phyloP scores from a whole-genome alignment of 2,888 invertebrate genomes.

The Drosophila demipolita region DNA sequence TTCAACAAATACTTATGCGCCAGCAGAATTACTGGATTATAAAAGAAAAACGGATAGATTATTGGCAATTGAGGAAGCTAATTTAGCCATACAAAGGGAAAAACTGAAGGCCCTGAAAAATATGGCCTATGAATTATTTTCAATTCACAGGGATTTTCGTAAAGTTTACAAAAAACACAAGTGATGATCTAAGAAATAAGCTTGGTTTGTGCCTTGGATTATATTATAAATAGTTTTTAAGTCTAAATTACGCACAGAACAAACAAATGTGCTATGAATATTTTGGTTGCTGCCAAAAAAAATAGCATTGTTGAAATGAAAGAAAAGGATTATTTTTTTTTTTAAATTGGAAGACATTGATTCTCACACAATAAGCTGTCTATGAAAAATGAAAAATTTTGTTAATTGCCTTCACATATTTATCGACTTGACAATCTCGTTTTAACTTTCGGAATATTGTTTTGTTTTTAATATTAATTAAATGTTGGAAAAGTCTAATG shows the following conservation, averaged over 20 bases:
- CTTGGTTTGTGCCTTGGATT: not conserved
- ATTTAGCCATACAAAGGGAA: conserved; percentile 29
- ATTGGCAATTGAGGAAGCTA: conserved; percentile 29
- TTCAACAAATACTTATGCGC: not conserved
- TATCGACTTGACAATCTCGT: not conserved
- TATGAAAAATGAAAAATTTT: not conserved
- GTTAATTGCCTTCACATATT: not conserved
- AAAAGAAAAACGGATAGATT: not conserved
- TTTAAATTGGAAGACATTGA: not conserved
- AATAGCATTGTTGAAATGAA: not conserved
- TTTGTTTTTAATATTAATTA: not conserved
- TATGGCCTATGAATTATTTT: conserved; percentile 37
- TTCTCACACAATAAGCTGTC: not conserved
- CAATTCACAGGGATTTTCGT: conserved; percentile 35
- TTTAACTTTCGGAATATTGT: not conserved
- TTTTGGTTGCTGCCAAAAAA: not conserved
- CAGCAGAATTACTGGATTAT: not conserved
- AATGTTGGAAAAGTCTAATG: not conserved
- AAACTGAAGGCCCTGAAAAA: conserved; percentile 35
- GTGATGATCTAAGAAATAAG: not conserved
- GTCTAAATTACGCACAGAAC: not conserved
- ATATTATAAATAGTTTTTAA: not conserved
- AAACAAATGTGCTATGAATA: not conserved
- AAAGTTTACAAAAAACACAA: conserved; percentile 1
- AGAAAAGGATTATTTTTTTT: not conserved